Base-by-base conservation (phyloP, 2,888 invertebrate species). In the Eudasyphora cyanicolor region DNA sequence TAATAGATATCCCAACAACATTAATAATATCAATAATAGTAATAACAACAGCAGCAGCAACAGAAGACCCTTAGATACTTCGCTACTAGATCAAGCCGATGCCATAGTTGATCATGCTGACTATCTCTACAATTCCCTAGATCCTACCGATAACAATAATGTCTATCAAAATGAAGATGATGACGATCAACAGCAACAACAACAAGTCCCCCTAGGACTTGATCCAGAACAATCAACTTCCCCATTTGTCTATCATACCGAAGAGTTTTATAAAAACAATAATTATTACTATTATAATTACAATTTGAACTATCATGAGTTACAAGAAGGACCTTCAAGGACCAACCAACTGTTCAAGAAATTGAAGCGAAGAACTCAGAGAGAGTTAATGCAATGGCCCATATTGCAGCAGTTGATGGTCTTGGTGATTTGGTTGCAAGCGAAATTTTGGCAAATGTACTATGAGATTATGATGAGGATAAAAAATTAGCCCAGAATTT, bases 331-430 rank as follows among this genome's bases (percentile, higher is more conserved):
- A 57, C 83, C 69, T 8, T 80, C 84, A 29, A 84, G 78, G 76
- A 70, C 85, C n/a, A 81, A 84, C 73, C 29, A 85, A 70, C 85
- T 88, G 49, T 82, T 88, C 42, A 89, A 88, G 79, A 88, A 89
- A 71, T 82, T 91, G 79, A 89, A 88, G 82, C 88, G 89, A 21
- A 88, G 91, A 80, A 90, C 89, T 12, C 87, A 88, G 49, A 88
- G 89, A 86, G 90, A 91, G 76, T 87, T 91, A 14, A 87, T 89
- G 54, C 89, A 91, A 85, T 90, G 91, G 88, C 91, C 91, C 83
- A 87, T 91, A 86, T 89, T 91, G 67, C 89, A 91, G 87, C 89
- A 91, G 85, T 84, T 92, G 85, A 86, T 90, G 71, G 85, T 89
- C 78, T 84, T 91, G 69, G 74, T 91, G 78, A 86, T 92, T 60